Conservation (phyloP, 2,113 vertebrate genomes). For the Grus americana region DNA sequence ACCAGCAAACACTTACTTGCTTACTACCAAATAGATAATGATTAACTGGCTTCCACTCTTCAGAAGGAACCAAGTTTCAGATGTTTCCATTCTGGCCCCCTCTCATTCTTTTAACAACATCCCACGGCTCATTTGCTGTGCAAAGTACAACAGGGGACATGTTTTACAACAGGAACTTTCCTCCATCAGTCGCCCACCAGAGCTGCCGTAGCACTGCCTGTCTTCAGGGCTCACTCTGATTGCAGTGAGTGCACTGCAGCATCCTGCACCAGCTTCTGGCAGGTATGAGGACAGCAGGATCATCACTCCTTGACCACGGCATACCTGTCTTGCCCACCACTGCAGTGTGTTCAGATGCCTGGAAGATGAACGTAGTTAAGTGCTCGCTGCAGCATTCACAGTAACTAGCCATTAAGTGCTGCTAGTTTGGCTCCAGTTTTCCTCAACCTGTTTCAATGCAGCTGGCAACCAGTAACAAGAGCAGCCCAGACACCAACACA, state of each 20-base stretch:
- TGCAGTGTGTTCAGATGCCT: neutral
- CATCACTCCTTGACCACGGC: neutral
- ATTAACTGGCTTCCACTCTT: neutral
- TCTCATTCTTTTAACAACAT: neutral
- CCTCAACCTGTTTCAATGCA: neutral
- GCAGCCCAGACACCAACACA: neutral
- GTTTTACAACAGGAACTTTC: neutral
- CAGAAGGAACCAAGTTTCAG: neutral
- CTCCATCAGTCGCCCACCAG: neutral
- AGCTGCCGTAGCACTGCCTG: neutral
- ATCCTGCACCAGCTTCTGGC: neutral
- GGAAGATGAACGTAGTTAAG: neutral
- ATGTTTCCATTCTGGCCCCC: neutral
- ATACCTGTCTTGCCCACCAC: neutral
- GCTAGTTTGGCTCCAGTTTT: neutral
- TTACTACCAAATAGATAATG: neutral
- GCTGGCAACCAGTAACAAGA: neutral
- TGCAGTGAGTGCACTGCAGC: rapidly evolving
- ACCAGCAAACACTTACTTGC: neutral
- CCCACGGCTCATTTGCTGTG: neutral
- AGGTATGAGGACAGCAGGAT: neutral
- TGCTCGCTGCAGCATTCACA: neutral
- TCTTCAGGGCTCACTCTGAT: neutral
- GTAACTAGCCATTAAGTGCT: neutral
- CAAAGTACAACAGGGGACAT: neutral